phyloP scores from a whole-genome alignment of 2,113 vertebrate species.

The Festucalex cinctus region DNA sequence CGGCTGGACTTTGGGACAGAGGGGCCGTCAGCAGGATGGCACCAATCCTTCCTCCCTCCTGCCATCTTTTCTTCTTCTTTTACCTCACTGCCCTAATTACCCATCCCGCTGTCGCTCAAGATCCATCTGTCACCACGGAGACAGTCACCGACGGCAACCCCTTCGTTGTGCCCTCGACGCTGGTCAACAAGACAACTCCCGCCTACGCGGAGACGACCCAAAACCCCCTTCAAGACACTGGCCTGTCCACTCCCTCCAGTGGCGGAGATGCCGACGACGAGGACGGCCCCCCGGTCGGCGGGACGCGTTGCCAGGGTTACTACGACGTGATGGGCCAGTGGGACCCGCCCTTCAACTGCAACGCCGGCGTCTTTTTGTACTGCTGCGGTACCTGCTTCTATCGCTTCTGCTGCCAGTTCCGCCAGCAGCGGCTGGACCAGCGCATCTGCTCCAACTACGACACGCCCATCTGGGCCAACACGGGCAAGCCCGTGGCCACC shows the following conservation, averaged over 20 bases:
- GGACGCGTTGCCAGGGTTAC: slow-evolving; percentile 90
- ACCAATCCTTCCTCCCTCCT: slow-evolving; percentile 18
- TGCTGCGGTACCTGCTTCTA: slow-evolving; percentile 98
- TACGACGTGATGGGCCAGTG: slow-evolving; percentile 98
- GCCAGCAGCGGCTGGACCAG: slow-evolving; percentile 86
- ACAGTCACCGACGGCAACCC: slow-evolving; percentile 25
- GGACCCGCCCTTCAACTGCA: slow-evolving; percentile 98
- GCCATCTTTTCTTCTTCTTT: slow-evolving; percentile 31
- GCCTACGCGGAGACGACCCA: slow-evolving; percentile 47
- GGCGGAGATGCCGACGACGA: slow-evolving; percentile 72
- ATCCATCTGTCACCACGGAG: slow-evolving; percentile 37
- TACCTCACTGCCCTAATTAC: slow-evolving; percentile 22
- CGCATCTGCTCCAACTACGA: slow-evolving; percentile 90
- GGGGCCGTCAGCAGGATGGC: slow-evolving; percentile 48
- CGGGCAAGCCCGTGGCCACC: slow-evolving; percentile 80
- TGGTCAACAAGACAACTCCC: slow-evolving; percentile 49
- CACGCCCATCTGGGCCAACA: slow-evolving; percentile 88
- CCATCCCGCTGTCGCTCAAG: slow-evolving; percentile 43
- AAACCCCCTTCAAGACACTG: slow-evolving; percentile 56
- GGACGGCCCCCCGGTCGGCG: slow-evolving; percentile 60
- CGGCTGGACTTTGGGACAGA: slow-evolving; percentile 20
- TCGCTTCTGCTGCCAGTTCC: slow-evolving; percentile 97
- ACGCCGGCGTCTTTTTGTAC: slow-evolving; percentile 86
- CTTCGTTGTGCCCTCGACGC: slow-evolving; percentile 27
- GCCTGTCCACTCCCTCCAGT: slow-evolving; percentile 67